Evolutionary conservation across 1,140 invertebrate genomes (phyloP).

Genomic region (Hetaerina americana): DNA sequence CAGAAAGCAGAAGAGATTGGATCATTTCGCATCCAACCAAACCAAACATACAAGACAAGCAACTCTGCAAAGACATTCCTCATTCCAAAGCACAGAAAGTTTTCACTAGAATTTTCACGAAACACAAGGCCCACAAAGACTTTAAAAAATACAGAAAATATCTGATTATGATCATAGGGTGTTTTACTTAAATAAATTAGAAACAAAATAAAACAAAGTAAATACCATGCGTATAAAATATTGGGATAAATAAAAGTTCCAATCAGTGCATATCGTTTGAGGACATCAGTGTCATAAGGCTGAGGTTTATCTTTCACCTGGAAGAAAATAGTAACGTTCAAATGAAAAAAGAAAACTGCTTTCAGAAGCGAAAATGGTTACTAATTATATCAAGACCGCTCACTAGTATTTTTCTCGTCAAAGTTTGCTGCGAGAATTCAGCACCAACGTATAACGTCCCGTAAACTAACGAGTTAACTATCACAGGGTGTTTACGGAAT

Average conservation of each 20-base stretch:
- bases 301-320: slow-evolving; percentile 28
- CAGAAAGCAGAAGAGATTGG: not conserved
- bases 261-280: slow-evolving; percentile 43
- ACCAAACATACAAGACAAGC: not conserved
- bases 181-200: no score
- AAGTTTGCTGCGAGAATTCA: slow-evolving; percentile 61
- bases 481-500: slow-evolving; percentile 40
- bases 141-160: no score
- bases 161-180: no score
- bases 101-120: no score
- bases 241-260: slow-evolving; percentile 44
- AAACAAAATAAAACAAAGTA: slow-evolving; percentile 11
- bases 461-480: slow-evolving; percentile 60
- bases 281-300: slow-evolving; percentile 36
- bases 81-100: not conserved
- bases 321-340: slow-evolving; percentile 14
- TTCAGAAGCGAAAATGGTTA: slow-evolving; percentile 9
- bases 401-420: slow-evolving; percentile 47
- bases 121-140: no score
- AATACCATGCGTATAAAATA: slow-evolving; percentile 45
- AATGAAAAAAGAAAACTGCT: slow-evolving; percentile 8
- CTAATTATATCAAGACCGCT: slow-evolving; percentile 16
- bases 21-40: not conserved
- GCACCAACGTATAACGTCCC: slow-evolving; percentile 62
- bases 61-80: not conserved